These are phyloP conservation scores for Bombylius major DNA, from an alignment of 2,888 invertebrate species.

Conservation along the genomic window DNA sequence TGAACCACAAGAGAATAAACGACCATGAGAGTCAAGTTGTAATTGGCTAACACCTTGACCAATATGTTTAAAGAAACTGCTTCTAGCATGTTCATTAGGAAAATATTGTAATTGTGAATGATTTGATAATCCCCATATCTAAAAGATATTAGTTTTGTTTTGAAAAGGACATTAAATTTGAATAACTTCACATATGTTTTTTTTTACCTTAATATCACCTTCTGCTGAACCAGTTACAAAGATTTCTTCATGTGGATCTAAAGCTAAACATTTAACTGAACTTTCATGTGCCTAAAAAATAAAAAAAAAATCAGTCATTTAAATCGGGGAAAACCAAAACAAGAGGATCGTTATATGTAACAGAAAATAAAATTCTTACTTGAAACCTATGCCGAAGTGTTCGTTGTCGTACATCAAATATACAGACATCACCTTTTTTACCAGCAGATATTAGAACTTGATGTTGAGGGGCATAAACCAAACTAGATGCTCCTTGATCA, in stretches of 20 bases:
- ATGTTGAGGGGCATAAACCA: conserved; percentile 84
- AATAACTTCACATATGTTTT: neutral
- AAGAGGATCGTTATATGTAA: neutral
- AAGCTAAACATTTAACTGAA: conserved; percentile 85
- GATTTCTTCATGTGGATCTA: conserved; percentile 90
- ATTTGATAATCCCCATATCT: conserved; percentile 89
- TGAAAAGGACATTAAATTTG: neutral
- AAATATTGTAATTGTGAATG: conserved; percentile 80
- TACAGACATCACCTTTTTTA: conserved; percentile 90
- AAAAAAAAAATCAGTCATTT: neutral
- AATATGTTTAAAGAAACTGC: conserved; percentile 95
- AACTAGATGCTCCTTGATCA: conserved; percentile 82
- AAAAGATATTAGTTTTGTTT: conserved; percentile 21
- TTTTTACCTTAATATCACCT: conserved; percentile 73
- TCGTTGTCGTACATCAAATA: conserved; percentile 90
- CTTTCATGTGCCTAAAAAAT: conserved; percentile 70
- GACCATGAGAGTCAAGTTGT: conserved; percentile 74
- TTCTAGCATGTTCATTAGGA: conserved; percentile 87
- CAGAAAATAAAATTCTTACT: conserved; percentile 19
- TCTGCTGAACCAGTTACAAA: conserved; percentile 92
- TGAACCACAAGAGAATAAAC: conserved; percentile 95
- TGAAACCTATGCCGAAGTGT: conserved; percentile 71
- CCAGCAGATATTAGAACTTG: conserved; percentile 93
- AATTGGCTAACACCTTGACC: conserved; percentile 95
- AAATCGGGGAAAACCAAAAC: neutral